phyloP scores from a whole-genome alignment of 2,113 vertebrate genomes.

The Antennarius striatus region DNA sequence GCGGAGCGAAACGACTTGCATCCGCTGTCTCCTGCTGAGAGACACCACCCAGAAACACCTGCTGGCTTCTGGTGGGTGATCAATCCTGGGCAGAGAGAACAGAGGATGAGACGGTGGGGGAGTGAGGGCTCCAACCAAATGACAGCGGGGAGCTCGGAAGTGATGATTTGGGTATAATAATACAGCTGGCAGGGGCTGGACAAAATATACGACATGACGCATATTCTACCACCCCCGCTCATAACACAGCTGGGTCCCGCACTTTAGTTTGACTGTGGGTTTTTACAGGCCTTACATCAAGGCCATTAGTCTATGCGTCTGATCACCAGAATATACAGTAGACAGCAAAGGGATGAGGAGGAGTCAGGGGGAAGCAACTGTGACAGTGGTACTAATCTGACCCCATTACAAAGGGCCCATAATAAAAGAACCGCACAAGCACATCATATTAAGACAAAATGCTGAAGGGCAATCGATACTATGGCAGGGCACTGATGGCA shows the following conservation, averaged over 20 bases:
- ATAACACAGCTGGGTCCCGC: conserved; percentile 67
- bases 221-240: conserved; percentile 46
- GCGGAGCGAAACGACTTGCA: conserved; percentile 33
- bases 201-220: conserved; percentile 62
- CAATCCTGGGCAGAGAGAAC: conserved; percentile 28
- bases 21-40: conserved; percentile 43
- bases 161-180: conserved; percentile 62
- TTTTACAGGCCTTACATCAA: conserved; percentile 67
- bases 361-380: conserved; percentile 39
- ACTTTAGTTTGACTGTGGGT: conserved; percentile 64
- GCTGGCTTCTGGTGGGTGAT: conserved; percentile 54
- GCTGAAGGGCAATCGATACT: conserved; percentile 57
- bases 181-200: conserved; percentile 69
- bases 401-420: conserved; percentile 62
- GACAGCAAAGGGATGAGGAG: conserved; percentile 22
- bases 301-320: conserved; percentile 47
- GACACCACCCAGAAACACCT: conserved; percentile 59
- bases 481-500: conserved; percentile 44
- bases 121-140: conserved; percentile 50
- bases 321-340: conserved; percentile 37
- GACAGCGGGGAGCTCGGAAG: conserved; percentile 63
- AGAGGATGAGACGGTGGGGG: conserved; percentile 33
- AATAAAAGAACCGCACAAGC: conserved; percentile 72
- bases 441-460: conserved; percentile 65
- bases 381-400: conserved; percentile 73